Evolutionary conservation across 2,797 vertebrate genomes (phyloP).

Genomic region (Anguilla obscura): DNA sequence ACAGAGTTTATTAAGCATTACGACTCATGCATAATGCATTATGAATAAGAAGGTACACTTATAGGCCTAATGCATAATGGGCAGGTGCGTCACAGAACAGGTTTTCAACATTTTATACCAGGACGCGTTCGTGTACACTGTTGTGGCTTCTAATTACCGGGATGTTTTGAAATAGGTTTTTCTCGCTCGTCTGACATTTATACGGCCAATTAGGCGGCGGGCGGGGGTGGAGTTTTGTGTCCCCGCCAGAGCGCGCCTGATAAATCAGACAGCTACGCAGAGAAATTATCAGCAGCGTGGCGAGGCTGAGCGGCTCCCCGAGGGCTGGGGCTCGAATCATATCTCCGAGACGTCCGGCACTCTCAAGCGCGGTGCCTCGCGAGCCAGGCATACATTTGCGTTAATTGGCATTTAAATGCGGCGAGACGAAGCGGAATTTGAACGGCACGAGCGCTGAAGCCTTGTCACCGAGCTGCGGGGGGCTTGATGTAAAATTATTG

Average conservation of each 20-base stretch:
- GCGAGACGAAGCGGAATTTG: constrained; percentile 55
- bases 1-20: neutral
- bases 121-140: neutral
- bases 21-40: neutral
- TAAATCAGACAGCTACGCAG: constrained; percentile 16
- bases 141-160: neutral
- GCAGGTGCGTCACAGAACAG: neutral
- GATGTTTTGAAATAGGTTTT: constrained; percentile 5
- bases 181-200: neutral
- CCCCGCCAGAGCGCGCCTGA: neutral
- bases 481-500: constrained; percentile 39
- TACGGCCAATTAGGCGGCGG: neutral
- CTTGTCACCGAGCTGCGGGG: constrained; percentile 34
- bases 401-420: constrained; percentile 36
- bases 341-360: constrained; percentile 17
- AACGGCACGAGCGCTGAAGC: constrained; percentile 33
- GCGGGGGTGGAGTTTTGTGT: neutral
- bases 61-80: neutral
- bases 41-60: neutral
- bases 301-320: neutral
- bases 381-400: constrained; percentile 24
- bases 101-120: neutral
- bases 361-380: constrained; percentile 15
- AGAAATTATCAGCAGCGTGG: neutral
- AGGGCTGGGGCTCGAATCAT: constrained; percentile 2